A percentile compares a stretch with the other conserved stretches of the same genome.
phyloP scores from a whole-genome alignment of 1,140 invertebrate genomes.

The Steinernema khuongi region DNA sequence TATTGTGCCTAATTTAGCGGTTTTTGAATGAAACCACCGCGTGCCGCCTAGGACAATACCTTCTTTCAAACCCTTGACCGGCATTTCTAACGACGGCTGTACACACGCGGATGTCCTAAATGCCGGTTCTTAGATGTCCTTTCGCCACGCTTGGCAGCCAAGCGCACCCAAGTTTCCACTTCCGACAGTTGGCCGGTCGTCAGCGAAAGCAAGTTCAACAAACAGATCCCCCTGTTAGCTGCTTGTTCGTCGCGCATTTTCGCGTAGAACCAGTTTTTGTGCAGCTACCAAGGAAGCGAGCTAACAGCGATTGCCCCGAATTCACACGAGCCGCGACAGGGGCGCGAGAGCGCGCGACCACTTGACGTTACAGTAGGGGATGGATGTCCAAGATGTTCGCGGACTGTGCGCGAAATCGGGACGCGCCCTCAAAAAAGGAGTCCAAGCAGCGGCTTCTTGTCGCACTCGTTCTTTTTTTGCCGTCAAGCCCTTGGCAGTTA shows the following conservation, averaged over 20 bases:
- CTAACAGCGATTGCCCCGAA: slow-evolving; percentile 7
- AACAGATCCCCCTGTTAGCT: slow-evolving; percentile 7
- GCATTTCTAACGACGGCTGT: neutral
- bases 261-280: neutral
- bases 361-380: slow-evolving; percentile 11
- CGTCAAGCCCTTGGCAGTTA: neutral
- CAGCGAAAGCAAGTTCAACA: slow-evolving; percentile 3
- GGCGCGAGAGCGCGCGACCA: neutral
- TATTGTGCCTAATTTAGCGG: neutral
- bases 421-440: too few species aligned
- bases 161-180: neutral
- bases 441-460: too few species aligned
- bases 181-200: neutral
- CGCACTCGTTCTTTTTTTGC: too few species aligned
- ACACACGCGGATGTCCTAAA: neutral
- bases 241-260: slow-evolving; percentile 7
- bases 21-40: too few species aligned
- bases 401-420: too few species aligned
- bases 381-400: neutral
- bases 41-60: neutral
- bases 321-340: slow-evolving; percentile 9
- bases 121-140: neutral
- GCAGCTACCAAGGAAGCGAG: neutral
- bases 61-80: neutral
- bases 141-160: neutral